Base-by-base conservation (phyloP, 2,888 invertebrate species). In the Apamea monoglypha region DNA sequence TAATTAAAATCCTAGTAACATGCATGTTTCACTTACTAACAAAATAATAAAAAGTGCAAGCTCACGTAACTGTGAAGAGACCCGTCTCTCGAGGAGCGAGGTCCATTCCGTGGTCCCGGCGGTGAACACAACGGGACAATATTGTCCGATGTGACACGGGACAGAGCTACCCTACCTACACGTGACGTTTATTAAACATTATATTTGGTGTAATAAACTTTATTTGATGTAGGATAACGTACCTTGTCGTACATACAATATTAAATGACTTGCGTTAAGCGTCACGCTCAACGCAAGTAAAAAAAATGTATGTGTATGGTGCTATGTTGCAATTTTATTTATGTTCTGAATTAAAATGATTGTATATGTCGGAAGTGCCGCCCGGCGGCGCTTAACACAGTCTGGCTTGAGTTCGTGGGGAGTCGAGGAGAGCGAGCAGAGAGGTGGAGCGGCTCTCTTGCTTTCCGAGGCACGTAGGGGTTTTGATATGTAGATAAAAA, bases 91-190 rank as follows among this genome's bases (percentile, higher is more conserved):
- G 69, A 56, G 63, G n/a, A 36, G 47, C 36, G 16, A 29, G 53
- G 29, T 70, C 59, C 25, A 7, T 12, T n/a, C 16, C 29, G 18
- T 1, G 32, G 61, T 18, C 64, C 25, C 69, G 3, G n/a, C 44
- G 47, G 80, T 74, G 64, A 76, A 76, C 80, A 78, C 72, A 64
- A 68, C 69, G 32, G 53, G 73, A 72, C 74, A 69, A 77, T 81
- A 85, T 85, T 77, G 72, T 75, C 69, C 40, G n/a, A 70, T 61
- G 66, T 81, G 81, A 85, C 76, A 66, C 32, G 71, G 74, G 71
- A 75, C 74, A 56, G 59, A 68, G 67, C 68, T 77, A 21, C 76
- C 74, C 44, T 53, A 53, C 29, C 50, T 47, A 44, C 61, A 69
- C 59, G 40, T 61, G 81, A 72, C 77, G 36, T 75, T 71, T 73